A percentile compares a stretch with the other conserved stretches of the same genome.
phyloP scores from a whole-genome alignment of 1,140 invertebrate species.

The Aphidius gifuensis region DNA sequence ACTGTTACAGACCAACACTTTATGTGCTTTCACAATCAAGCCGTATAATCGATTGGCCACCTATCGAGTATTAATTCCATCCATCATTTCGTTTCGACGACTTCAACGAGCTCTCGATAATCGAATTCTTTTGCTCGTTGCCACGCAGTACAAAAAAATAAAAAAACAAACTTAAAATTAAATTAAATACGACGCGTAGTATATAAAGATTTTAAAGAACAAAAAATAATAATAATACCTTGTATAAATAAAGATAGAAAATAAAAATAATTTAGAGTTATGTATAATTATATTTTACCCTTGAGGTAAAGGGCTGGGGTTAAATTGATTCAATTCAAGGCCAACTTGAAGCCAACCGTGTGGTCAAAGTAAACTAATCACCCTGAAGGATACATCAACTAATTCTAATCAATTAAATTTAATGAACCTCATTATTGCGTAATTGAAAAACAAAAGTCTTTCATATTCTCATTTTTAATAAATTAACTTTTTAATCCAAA shows the following conservation, averaged over 20 bases:
- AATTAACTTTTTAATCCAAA: too few species aligned
- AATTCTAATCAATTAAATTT: slow-evolving; percentile 42
- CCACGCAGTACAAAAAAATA: too few species aligned
- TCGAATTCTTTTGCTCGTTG: slow-evolving; percentile 20
- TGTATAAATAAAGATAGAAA: too few species aligned
- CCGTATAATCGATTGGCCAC: slow-evolving; percentile 28
- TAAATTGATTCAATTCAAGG: not conserved
- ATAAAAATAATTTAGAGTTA: too few species aligned
- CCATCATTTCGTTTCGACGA: slow-evolving; percentile 29
- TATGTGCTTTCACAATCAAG: not conserved
- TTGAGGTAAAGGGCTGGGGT: not conserved
- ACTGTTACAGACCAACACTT: not conserved
- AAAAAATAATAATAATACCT: too few species aligned
- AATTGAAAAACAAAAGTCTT: slow-evolving; percentile 15
- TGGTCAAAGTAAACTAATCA: slow-evolving; percentile 10
- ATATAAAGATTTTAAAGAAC: too few species aligned
- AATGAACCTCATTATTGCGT: slow-evolving; percentile 43
- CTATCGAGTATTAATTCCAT: slow-evolving; percentile 25
- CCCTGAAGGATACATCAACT: slow-evolving; percentile 36
- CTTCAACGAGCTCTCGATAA: slow-evolving; percentile 24
- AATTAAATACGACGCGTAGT: too few species aligned
- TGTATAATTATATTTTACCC: too few species aligned
- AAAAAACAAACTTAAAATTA: too few species aligned
- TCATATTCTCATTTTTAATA: too few species aligned
- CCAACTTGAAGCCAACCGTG: not conserved